phyloP scores from a whole-genome alignment of 1,140 invertebrate species.

The Watersipora subatra region DNA sequence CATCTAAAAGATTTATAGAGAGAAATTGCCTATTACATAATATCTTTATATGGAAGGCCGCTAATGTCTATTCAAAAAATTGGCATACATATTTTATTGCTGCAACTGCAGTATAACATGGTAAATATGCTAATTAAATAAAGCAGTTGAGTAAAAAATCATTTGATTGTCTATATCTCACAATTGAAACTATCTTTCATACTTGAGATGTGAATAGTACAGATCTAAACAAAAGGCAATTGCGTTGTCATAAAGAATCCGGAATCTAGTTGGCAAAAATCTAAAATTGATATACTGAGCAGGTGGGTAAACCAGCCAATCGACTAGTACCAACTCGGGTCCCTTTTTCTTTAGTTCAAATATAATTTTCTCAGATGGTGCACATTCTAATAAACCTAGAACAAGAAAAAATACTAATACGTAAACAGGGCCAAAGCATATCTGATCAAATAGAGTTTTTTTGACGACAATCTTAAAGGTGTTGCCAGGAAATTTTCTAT shows the following conservation, averaged over 20 bases:
- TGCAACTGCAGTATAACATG: too few relatives aligned
- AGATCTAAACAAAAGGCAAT: conserved; percentile 79
- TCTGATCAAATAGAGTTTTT: conserved; percentile 75
- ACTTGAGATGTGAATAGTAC: conserved; percentile 55
- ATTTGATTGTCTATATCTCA: too few relatives aligned
- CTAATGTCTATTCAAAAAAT: too few relatives aligned
- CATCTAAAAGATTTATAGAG: too few relatives aligned
- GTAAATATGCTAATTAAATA: too few relatives aligned
- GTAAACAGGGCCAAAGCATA: conserved; percentile 70
- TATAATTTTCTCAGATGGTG: conserved; percentile 47
- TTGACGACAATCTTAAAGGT: conserved; percentile 56
- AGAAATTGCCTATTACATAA: too few relatives aligned
- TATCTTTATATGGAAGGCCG: too few relatives aligned
- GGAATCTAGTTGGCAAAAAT: conserved; percentile 63
- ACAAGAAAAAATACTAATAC: conserved; percentile 68
- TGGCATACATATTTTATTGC: too few relatives aligned
- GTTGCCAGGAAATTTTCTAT: conserved; percentile 54
- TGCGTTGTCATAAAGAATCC: conserved; percentile 77
- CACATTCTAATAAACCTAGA: conserved; percentile 56
- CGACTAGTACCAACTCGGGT: conserved; percentile 59
- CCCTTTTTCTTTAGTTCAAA: conserved; percentile 65
- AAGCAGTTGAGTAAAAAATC: too few relatives aligned
- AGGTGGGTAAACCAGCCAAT: conserved; percentile 68
- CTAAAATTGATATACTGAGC: conserved; percentile 76
- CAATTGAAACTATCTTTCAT: conserved; percentile 5